Conservation (phyloP, 2,888 invertebrate species). For the Agapetus fuscipes region DNA sequence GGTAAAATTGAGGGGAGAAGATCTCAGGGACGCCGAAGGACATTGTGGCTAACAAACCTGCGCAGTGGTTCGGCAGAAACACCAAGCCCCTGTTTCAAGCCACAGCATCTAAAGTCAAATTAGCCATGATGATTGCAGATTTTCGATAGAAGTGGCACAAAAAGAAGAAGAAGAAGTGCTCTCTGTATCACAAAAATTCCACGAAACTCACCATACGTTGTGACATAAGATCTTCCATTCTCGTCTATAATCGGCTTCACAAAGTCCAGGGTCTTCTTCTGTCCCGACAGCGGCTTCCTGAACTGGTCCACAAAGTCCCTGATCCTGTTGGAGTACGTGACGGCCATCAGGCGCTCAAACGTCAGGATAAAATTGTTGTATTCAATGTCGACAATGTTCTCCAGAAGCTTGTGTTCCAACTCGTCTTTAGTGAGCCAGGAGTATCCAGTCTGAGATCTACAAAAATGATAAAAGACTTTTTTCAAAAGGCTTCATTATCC, state of each 20-base stretch:
- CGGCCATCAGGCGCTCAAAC: constrained; percentile 58
- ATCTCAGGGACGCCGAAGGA: too few relatives aligned
- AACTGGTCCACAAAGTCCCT: constrained; percentile 68
- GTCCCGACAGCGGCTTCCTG: constrained; percentile 49
- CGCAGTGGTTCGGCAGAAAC: too few relatives aligned
- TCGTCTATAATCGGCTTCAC: constrained; percentile 60
- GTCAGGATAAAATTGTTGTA: constrained; percentile 63
- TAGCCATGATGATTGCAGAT: too few relatives aligned
- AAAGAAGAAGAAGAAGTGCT: too few relatives aligned
- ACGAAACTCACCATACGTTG: constrained; percentile 51
- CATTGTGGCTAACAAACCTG: too few relatives aligned
- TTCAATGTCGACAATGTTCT: constrained; percentile 55
- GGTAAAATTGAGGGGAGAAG: too few relatives aligned
- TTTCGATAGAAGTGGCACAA: too few relatives aligned
- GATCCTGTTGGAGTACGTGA: constrained; percentile 61
- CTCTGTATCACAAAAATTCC: too few relatives aligned
- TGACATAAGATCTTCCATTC: constrained; percentile 61
- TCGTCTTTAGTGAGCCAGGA: constrained; percentile 58
- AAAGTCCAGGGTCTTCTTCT: constrained; percentile 49
- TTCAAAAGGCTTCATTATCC: constrained; percentile 4
- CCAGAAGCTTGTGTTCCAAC: constrained; percentile 55
- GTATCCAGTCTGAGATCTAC: constrained; percentile 45
- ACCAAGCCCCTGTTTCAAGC: too few relatives aligned
- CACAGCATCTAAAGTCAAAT: too few relatives aligned
- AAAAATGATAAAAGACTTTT: constrained; percentile 21